Conservation (phyloP, 2,797 vertebrate species). For the Danio jaintianensis region DNA sequence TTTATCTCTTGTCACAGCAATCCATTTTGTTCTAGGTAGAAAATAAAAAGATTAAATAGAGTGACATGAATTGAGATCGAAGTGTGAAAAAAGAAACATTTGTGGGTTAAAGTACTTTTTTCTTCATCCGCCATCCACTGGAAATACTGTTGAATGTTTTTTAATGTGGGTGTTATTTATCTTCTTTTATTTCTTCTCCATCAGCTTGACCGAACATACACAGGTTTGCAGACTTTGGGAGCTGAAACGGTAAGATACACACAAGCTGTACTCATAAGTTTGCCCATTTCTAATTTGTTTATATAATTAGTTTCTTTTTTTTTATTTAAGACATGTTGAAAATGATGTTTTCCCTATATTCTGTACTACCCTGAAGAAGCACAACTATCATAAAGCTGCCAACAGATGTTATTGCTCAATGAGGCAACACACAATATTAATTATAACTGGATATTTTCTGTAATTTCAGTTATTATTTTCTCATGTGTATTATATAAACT, state of each 20-base stretch:
- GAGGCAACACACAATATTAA: not conserved
- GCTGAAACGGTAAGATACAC: conserved; percentile 92
- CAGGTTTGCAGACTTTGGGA: conserved; percentile 95
- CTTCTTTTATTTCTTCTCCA: conserved; percentile 57
- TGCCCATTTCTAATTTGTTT: not conserved
- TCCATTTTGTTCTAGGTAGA: conserved; percentile 11
- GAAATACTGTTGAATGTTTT: conserved; percentile 16
- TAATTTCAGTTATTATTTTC: not conserved
- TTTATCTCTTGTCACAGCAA: not conserved
- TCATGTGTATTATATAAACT: not conserved
- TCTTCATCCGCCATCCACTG: not conserved
- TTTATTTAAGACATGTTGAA: not conserved
- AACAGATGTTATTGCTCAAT: not conserved
- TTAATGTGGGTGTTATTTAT: conserved; percentile 10
- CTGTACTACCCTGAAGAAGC: not conserved
- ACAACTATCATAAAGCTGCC: not conserved
- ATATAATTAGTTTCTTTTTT: not conserved
- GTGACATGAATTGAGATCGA: conserved; percentile 1
- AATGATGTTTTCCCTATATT: not conserved
- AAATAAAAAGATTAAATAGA: conserved; percentile 18
- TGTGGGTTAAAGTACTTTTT: not conserved
- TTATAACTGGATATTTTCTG: not conserved
- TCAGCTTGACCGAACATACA: conserved; percentile 97
- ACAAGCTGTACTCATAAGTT: not conserved
- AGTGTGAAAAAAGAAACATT: not conserved